These are phyloP conservation scores for Drosophila algonquin DNA, from an alignment of 2,888 invertebrate genomes.

Conservation along the genomic window DNA sequence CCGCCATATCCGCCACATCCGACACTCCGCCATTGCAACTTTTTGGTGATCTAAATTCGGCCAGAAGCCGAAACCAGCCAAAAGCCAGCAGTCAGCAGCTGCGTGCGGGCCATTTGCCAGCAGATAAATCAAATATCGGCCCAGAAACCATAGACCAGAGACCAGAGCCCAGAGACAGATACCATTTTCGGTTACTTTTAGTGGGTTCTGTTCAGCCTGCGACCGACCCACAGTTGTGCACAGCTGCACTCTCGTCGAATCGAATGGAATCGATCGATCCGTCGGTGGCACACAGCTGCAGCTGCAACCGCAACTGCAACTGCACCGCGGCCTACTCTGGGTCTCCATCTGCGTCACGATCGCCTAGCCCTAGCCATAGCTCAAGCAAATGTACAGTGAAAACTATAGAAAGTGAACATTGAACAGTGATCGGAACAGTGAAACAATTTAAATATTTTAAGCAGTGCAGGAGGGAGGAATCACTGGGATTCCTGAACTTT, in stretches of 20 bases:
- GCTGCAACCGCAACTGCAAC: constrained; percentile 41
- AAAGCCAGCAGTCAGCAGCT: background rate
- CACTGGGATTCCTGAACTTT: too few species aligned
- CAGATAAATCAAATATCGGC: background rate
- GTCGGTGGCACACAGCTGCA: background rate
- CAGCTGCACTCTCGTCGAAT: constrained; percentile 19
- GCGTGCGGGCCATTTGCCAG: background rate
- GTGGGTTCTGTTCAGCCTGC: background rate
- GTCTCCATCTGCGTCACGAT: constrained; percentile 36
- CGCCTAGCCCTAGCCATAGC: constrained; percentile 11
- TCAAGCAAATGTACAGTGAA: background rate
- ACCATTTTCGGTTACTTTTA: background rate
- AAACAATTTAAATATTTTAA: too few species aligned
- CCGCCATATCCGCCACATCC: background rate
- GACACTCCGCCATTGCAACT: background rate
- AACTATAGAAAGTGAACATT: background rate
- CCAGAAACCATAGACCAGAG: background rate
- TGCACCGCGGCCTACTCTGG: constrained; percentile 21
- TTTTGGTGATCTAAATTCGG: background rate
- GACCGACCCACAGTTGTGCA: constrained; percentile 5
- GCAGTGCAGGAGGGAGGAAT: too few species aligned
- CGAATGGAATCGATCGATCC: background rate
- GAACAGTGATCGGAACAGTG: background rate
- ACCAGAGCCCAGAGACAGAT: background rate
- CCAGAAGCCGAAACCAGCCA: background rate